Percentiles rank a stretch among this genome's conserved stretches.
These are phyloP conservation scores for Thera britannica DNA, from an alignment of 2,888 invertebrate species.

Conservation along the genomic window DNA sequence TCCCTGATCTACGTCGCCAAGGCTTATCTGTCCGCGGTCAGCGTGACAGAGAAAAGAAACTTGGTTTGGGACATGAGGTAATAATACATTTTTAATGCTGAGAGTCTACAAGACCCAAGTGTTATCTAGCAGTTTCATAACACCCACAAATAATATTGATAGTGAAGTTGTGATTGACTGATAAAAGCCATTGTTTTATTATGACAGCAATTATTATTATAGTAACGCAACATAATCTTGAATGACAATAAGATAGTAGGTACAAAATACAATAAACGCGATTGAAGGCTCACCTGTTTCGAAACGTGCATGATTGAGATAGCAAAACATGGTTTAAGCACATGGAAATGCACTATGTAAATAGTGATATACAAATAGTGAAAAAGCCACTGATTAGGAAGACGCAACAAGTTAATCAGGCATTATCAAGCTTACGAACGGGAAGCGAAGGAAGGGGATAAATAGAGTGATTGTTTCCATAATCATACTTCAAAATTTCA, in stretches of 20 bases:
- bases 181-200: constrained; percentile 11
- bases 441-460: no score
- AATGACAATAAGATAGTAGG: background rate
- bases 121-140: background rate
- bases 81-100: constrained; percentile 4
- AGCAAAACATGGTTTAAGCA: background rate
- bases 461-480: no score
- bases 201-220: constrained; percentile 3
- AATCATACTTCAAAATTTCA: background rate
- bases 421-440: no score
- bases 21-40: constrained; percentile 92
- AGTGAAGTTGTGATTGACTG: constrained; percentile 16
- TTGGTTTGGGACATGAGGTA: constrained; percentile 91
- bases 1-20: constrained; percentile 92
- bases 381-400: no score
- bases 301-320: constrained; percentile 20
- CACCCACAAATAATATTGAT: background rate
- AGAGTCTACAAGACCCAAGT: background rate
- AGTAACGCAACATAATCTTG: constrained; percentile 8
- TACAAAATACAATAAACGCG: background rate
- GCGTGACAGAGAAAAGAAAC: constrained; percentile 95
- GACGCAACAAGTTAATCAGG: no score
- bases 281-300: constrained; percentile 6
- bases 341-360: background rate
- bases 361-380: no score